A percentile compares a stretch with the other conserved stretches of the same genome.
These are phyloP conservation scores for Percina caprodes DNA, from an alignment of 2,113 vertebrate species.

Conservation along the genomic window DNA sequence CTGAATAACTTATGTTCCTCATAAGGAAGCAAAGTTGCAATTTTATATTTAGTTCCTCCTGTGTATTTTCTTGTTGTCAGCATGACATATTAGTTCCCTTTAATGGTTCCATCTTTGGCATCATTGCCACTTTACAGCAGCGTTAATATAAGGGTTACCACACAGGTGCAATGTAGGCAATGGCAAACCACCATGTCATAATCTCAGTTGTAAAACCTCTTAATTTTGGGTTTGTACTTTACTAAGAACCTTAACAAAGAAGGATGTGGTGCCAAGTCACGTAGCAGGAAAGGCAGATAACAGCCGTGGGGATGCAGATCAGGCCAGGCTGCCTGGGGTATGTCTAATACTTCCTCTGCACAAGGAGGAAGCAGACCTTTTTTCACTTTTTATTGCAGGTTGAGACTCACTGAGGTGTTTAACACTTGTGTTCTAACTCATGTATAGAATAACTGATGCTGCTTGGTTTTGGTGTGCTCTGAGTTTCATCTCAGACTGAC, in stretches of 20 bases:
- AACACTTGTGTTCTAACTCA: conserved; percentile 35
- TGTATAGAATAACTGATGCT: conserved; percentile 47
- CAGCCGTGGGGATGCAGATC: conserved; percentile 45
- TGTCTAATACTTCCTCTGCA: conserved; percentile 67
- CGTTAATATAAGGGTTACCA: conserved; percentile 2
- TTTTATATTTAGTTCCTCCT: conserved; percentile 64
- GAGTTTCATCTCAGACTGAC: conserved; percentile 57
- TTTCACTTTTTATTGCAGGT: conserved; percentile 46
- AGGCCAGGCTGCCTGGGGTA: conserved; percentile 43
- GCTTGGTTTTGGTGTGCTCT: conserved; percentile 64
- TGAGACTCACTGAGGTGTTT: conserved; percentile 29
- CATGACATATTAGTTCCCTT: conserved; percentile 42
- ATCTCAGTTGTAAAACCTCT: conserved; percentile 26
- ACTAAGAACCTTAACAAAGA: conserved; percentile 53
- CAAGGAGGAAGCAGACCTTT: conserved; percentile 56
- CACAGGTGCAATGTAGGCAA: conserved; percentile 11
- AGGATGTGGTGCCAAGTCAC: conserved; percentile 65
- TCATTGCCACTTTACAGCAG: not conserved
- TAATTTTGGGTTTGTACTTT: conserved; percentile 41
- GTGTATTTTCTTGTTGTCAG: conserved; percentile 31
- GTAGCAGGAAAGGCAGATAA: conserved; percentile 72
- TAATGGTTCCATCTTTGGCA: conserved; percentile 5
- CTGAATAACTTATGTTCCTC: conserved; percentile 52
- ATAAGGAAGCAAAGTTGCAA: conserved; percentile 36
- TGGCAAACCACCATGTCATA: not conserved